Percentiles rank a stretch among this genome's conserved stretches.
Conservation (phyloP, 2,888 invertebrate species). For the Autographa pulchrina region DNA sequence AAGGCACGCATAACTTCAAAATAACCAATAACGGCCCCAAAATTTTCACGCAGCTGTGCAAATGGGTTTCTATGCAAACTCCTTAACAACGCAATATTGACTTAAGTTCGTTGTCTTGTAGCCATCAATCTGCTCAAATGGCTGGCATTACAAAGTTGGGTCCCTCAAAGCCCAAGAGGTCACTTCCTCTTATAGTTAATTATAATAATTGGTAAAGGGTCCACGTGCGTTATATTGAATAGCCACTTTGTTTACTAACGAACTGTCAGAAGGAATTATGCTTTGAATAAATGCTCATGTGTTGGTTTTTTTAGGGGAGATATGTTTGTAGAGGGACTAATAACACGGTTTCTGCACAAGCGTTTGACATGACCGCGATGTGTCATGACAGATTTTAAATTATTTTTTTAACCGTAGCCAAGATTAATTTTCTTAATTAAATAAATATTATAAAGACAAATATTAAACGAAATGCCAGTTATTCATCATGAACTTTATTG, state of each 20-base stretch:
- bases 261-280: slow-evolving; percentile 52
- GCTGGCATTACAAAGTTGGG: slow-evolving; percentile 81
- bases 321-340: neutral
- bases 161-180: slow-evolving; percentile 83
- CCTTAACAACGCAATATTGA: slow-evolving; percentile 75
- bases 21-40: slow-evolving; percentile 14
- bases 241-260: slow-evolving; percentile 68
- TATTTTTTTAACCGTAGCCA: neutral
- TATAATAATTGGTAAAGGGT: slow-evolving; percentile 86
- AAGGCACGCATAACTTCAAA: neutral
- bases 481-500: neutral
- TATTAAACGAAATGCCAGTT: neutral
- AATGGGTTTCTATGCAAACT: slow-evolving; percentile 69
- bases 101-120: slow-evolving; percentile 85
- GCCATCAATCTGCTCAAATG: slow-evolving; percentile 86
- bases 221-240: slow-evolving; percentile 69
- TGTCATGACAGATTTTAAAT: neutral
- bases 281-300: slow-evolving; percentile 34
- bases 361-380: neutral
- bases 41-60: neutral
- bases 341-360: neutral
- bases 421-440: neutral
- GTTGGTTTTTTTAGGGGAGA: slow-evolving; percentile 13
- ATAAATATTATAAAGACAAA: neutral
- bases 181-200: slow-evolving; percentile 88